Evolutionary conservation across 2,113 vertebrate genomes (phyloP).

Genomic region (Dinomys branickii): DNA sequence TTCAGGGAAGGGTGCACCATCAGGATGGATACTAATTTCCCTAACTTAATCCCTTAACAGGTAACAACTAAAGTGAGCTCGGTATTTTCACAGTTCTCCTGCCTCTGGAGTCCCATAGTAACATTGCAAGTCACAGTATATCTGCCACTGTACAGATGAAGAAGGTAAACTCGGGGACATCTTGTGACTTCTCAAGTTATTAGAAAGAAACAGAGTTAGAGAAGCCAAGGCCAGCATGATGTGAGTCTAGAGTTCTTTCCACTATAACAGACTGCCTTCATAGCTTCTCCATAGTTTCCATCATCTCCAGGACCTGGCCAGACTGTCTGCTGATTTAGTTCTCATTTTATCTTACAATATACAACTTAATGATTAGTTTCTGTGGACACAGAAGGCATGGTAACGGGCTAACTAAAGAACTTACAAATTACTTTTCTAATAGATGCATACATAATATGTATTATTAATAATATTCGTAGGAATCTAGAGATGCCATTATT

Average conservation of each 20-base stretch:
- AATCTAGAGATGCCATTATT: neutral
- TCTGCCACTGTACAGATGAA: neutral
- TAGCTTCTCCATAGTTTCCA: neutral
- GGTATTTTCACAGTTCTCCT: neutral
- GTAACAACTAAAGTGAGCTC: neutral
- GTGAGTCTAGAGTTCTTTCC: slow-evolving; percentile 20
- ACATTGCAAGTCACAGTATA: neutral
- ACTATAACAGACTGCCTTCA: neutral
- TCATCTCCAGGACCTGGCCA: neutral
- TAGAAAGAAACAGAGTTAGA: neutral
- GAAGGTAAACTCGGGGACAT: neutral
- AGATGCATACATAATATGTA: neutral
- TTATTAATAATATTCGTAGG: neutral
- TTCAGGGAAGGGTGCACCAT: neutral
- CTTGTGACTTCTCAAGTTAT: neutral
- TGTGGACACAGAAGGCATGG: neutral
- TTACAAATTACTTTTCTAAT: neutral
- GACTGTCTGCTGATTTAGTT: neutral
- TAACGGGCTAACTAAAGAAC: neutral
- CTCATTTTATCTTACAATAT: neutral
- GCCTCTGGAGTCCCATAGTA: neutral
- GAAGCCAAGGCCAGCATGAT: neutral
- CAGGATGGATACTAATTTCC: neutral
- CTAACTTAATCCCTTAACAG: neutral
- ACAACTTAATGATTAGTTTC: neutral